Percentiles rank a stretch among this genome's conserved stretches.
These are phyloP conservation scores for Cuniculus paca DNA, from an alignment of 2,797 vertebrate genomes.

Conservation along the genomic window DNA sequence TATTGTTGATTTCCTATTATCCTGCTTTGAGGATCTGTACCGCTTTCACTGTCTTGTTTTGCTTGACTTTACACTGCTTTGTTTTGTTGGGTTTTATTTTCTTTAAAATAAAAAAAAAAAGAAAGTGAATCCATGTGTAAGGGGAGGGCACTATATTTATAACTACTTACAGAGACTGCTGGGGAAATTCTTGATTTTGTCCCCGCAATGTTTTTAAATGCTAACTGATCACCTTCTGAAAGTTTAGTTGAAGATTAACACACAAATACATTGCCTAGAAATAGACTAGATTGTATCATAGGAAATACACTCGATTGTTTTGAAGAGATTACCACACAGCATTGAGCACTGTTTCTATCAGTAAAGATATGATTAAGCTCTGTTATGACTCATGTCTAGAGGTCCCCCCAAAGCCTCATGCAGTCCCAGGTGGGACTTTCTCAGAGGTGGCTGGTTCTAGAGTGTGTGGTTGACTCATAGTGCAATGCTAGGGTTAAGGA, in stretches of 20 bases:
- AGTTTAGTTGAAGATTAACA: not conserved
- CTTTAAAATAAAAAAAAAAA: no score
- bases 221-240: not conserved
- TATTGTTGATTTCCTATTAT: no score
- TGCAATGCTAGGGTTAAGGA: not conserved
- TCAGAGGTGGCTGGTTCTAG: not conserved
- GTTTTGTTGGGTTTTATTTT: no score
- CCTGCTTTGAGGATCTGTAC: no score
- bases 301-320: constrained; percentile 20
- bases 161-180: not conserved
- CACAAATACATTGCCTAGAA: not conserved
- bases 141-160: not conserved
- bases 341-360: constrained; percentile 9
- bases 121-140: not conserved
- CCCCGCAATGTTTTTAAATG: not conserved
- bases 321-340: not conserved
- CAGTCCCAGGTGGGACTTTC: not conserved
- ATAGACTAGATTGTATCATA: constrained; percentile 23
- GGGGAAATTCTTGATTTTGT: not conserved
- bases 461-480: not conserved
- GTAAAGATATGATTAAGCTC: not conserved
- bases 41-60: no score
- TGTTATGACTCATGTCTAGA: not conserved
- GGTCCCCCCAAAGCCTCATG: not conserved
- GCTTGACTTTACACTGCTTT: no score